A percentile compares a stretch with the other conserved stretches of the same genome.
These are phyloP conservation scores for Sternarchorhynchus goeldii DNA, from an alignment of 2,797 vertebrate genomes.

Conservation along the genomic window DNA sequence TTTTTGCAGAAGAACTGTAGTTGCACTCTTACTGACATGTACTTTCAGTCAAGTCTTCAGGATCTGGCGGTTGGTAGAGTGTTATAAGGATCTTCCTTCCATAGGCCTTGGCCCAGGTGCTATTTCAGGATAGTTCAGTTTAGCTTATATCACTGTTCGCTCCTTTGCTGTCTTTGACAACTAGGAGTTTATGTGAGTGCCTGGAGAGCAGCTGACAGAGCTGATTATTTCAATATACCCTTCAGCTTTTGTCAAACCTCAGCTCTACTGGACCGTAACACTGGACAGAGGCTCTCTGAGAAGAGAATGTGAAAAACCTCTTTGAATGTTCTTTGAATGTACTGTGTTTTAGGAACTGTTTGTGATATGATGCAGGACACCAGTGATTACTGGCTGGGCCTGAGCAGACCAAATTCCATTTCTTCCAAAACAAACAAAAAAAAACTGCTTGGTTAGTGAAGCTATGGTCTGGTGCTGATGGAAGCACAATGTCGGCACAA, in stretches of 20 bases:
- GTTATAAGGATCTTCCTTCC: no score
- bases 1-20: not conserved
- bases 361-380: not conserved
- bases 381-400: not conserved
- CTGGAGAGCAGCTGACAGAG: not conserved
- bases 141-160: no score
- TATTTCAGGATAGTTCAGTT: not conserved
- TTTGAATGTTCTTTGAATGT: not conserved
- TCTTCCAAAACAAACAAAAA: not conserved
- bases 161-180: not conserved
- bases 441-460: not conserved
- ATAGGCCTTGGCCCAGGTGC: not conserved
- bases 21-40: not conserved
- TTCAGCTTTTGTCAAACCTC: not conserved
- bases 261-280: not conserved
- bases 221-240: constrained; percentile 1
- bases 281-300: not conserved
- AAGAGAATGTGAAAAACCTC: constrained; percentile 2
- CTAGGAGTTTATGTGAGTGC: not conserved
- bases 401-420: constrained; percentile 8
- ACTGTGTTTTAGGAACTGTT: constrained; percentile 8
- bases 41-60: not conserved
- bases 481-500: not conserved
- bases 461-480: not conserved
- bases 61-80: not conserved